Percentiles rank a stretch among this genome's conserved stretches.
These are phyloP conservation scores for Anoncus sp. DNA, from an alignment of 2,888 invertebrate species.

Conservation along the genomic window DNA sequence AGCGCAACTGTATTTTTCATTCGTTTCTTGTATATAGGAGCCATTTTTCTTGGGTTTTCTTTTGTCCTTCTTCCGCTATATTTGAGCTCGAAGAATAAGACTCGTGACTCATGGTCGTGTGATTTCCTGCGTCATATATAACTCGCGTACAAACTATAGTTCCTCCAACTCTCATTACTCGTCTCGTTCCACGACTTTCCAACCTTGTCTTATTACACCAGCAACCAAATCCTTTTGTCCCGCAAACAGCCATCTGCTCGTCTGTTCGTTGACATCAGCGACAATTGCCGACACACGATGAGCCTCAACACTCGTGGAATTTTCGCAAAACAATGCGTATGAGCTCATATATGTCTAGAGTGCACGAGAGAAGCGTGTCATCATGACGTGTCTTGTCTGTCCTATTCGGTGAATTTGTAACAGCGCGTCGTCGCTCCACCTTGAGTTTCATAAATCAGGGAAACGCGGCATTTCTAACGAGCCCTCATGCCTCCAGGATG, in stretches of 20 bases:
- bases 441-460: slow-evolving; percentile 43
- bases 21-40: no score
- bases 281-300: slow-evolving; percentile 2
- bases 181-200: not conserved
- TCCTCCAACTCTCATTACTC: not conserved
- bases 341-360: slow-evolving; percentile 1
- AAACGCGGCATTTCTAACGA: slow-evolving; percentile 4
- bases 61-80: no score
- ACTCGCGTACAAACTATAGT: slow-evolving; percentile 2
- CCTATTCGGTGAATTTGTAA: not conserved
- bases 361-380: slow-evolving; percentile 1
- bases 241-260: not conserved
- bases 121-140: not conserved
- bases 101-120: not conserved
- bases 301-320: not conserved
- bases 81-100: not conserved
- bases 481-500: not conserved
- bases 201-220: not conserved
- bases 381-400: slow-evolving; percentile 5
- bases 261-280: slow-evolving; percentile 8
- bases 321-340: not conserved
- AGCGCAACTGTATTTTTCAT: not conserved
- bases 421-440: slow-evolving; percentile 2
- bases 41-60: no score
- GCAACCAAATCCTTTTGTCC: not conserved